These are phyloP conservation scores for Phoxinus phoxinus DNA, from an alignment of 2,113 vertebrate genomes.

Conservation along the genomic window DNA sequence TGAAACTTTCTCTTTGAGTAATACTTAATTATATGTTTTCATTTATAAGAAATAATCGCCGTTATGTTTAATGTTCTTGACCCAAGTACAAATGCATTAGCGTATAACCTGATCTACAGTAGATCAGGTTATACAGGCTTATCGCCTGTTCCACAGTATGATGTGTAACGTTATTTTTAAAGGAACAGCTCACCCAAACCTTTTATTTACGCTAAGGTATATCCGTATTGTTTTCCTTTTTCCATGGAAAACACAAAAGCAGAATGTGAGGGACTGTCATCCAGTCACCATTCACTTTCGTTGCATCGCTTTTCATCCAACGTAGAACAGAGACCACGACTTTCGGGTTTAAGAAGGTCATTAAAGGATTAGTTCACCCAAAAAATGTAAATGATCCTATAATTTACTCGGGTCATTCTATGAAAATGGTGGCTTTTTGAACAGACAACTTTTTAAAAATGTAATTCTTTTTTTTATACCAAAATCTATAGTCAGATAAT, in stretches of 20 bases:
- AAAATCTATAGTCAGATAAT: too few species aligned
- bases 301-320: neutral
- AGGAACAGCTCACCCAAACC: neutral
- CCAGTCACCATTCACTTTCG: neutral
- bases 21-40: neutral
- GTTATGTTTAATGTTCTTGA: neutral
- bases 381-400: too few species aligned
- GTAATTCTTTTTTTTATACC: too few species aligned
- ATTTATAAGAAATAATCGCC: neutral
- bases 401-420: too few species aligned
- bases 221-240: neutral
- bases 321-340: neutral
- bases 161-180: neutral
- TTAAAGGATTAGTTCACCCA: too few species aligned
- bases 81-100: neutral
- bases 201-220: neutral
- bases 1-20: conserved; percentile 14
- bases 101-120: neutral
- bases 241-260: neutral
- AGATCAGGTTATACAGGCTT: neutral
- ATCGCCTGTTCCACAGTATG: neutral
- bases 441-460: too few species aligned
- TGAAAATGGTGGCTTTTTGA: too few species aligned
- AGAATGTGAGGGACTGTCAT: neutral
- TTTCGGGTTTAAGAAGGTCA: neutral